A percentile compares a stretch with the other conserved stretches of the same genome.
phyloP scores from a whole-genome alignment of 2,888 invertebrate species.

The Lomographa bimaculata region DNA sequence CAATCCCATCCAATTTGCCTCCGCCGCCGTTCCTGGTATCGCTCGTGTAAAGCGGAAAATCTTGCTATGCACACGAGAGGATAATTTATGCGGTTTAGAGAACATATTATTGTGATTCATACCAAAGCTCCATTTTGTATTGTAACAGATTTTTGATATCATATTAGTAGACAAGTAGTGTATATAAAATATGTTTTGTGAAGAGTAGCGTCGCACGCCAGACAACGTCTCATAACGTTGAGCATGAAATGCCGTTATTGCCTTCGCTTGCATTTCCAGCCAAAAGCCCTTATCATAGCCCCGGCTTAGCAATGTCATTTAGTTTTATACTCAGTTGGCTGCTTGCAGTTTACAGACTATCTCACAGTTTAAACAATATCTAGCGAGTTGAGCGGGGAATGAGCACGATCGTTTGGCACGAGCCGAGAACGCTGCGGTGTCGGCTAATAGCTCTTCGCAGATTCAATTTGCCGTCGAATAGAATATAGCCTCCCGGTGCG shows the following conservation, averaged over 20 bases:
- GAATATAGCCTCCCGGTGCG: conserved; percentile 71
- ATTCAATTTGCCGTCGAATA: conserved; percentile 79
- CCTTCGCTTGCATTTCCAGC: conserved; percentile 20
- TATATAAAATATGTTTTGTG: no score
- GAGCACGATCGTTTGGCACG: conserved; percentile 68
- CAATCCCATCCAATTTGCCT: conserved; percentile 80
- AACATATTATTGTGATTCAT: no score
- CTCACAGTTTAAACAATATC: conserved; percentile 59
- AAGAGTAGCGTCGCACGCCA: conserved; percentile 9
- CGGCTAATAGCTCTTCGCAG: conserved; percentile 78
- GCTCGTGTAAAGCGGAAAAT: conserved; percentile 77
- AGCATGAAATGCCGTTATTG: conserved; percentile 17
- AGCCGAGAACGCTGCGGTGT: conserved; percentile 65
- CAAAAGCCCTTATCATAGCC: conserved; percentile 29
- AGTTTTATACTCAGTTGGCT: conserved; percentile 47
- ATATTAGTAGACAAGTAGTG: no score
- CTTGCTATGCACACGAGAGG: conserved; percentile 62
- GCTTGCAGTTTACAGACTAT: conserved; percentile 53
- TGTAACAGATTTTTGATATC: no score
- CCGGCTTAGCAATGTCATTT: conserved; percentile 43
- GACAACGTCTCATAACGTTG: conserved; percentile 17
- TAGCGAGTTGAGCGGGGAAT: conserved; percentile 51
- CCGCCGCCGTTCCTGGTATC: conserved; percentile 63
- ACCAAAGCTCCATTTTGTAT: conserved; percentile 3
- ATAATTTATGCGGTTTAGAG: conserved; percentile 75